Conservation (phyloP, 1,140 invertebrate genomes). For the Tigriopus japonicus region DNA sequence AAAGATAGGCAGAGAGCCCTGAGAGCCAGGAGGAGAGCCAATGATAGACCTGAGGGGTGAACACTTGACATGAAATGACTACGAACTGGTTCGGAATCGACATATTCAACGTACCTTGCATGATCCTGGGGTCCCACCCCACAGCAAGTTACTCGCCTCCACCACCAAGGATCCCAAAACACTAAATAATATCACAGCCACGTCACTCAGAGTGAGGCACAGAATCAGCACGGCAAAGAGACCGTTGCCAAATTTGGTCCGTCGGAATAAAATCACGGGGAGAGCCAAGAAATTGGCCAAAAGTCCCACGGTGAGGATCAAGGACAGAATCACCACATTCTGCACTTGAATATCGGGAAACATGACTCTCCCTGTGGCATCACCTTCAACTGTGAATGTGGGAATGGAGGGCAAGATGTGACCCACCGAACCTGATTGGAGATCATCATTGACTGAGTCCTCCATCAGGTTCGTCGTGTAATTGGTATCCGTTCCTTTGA, state of each 20-base stretch:
- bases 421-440: no score
- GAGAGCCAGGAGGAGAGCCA: not conserved
- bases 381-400: no score
- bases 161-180: not conserved
- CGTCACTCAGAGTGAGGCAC: not conserved
- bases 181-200: conserved; percentile 5
- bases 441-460: no score
- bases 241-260: conserved; percentile 5
- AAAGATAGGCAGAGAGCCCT: conserved; percentile 3
- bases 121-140: not conserved
- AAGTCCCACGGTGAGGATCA: not conserved
- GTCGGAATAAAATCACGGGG: not conserved
- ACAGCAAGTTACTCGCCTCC: not conserved
- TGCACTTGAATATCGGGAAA: not conserved
- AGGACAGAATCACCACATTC: not conserved
- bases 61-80: not conserved
- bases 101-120: not conserved
- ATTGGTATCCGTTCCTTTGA: no score
- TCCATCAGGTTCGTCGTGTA: no score
- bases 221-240: conserved; percentile 5
- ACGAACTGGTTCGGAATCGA: no score
- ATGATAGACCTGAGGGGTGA: not conserved
- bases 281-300: not conserved
- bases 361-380: no score
- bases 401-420: no score